Evolutionary conservation across 2,888 invertebrate genomes (phyloP), one percentile per base, ranked within the genome.

Genomic region (Hemistola chrysoprasaria): DNA sequence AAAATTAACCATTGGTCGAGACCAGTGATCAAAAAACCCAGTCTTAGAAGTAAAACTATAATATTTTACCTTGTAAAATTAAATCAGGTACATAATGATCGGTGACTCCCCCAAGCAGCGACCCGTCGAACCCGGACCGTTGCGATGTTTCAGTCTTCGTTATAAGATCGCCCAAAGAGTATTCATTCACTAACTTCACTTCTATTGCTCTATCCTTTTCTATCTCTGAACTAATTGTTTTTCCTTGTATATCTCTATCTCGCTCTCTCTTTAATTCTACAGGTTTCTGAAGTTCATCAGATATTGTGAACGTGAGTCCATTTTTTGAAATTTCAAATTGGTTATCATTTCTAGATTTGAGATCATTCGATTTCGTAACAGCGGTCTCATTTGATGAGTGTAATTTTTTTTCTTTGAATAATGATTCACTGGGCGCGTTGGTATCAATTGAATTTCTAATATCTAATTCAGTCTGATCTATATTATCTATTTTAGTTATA

Each of bases 51-150:
- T 5, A n/a, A 6, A 29, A 8, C 34, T 11, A 23, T 22, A 22
- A 11, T 29, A 22, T 26, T 54, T 72, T 44, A 83, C 92, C 94
- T 88, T 95, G 95, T 62, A 95, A 86, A 48, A 94, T 92, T 91
- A 95, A 92, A 85, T 94, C 93, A 61, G 94, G 91, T 70, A 93
- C 90, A 72, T 94, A 94, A 62, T 92, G 92, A 64, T 93, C 91
- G 40, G 90, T 90, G 31, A 92, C 78, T 28, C 91, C 92, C 11
- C 93, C 90, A 50, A 94, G 85, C 39, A 94, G 69, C 11, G 92
- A 91, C 2, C 85, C 86, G 37, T 91, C 90, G 60, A 91, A 93
- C 0, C 91, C 92, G 1, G 89, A 75, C 1, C 56, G 44, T 24
- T 46, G 26, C 20, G 47, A 34, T 8, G 47, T 28, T 26, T 40